Percentiles rank a stretch among this genome's conserved stretches.
These are phyloP conservation scores for Drosophila pseudoananassae DNA, from an alignment of 1,140 invertebrate genomes.

Conservation along the genomic window DNA sequence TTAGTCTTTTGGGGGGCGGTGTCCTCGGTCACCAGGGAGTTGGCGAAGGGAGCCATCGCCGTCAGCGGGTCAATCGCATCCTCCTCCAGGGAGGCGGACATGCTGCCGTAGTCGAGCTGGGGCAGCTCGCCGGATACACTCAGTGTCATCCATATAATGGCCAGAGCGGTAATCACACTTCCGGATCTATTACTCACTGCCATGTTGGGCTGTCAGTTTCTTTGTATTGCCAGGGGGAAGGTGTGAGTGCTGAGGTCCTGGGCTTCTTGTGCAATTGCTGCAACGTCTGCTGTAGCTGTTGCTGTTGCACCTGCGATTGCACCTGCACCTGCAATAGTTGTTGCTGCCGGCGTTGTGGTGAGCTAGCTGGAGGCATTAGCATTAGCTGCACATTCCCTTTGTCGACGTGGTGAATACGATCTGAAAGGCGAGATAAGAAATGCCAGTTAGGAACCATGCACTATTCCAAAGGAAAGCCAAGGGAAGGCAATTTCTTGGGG, in stretches of 20 bases:
- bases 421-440: constrained; percentile 72
- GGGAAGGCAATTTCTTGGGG: constrained; percentile 47
- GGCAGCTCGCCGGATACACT: constrained; percentile 49
- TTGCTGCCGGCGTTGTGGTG: constrained; percentile 35
- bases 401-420: constrained; percentile 61
- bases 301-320: constrained; percentile 42
- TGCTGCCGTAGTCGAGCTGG: constrained; percentile 63
- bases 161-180: constrained; percentile 68
- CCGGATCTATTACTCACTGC: constrained; percentile 69
- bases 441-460: constrained; percentile 17
- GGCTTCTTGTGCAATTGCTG: constrained; percentile 59
- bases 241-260: constrained; percentile 33
- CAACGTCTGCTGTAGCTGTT: constrained; percentile 32
- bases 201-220: constrained; percentile 45
- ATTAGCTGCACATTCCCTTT: constrained; percentile 69
- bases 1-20: constrained; percentile 32
- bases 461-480: constrained; percentile 36
- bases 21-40: constrained; percentile 59
- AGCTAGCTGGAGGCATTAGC: constrained; percentile 57
- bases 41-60: constrained; percentile 52
- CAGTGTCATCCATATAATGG: constrained; percentile 57
- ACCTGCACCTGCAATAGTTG: constrained; percentile 16
- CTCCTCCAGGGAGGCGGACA: constrained; percentile 67
- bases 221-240: constrained; percentile 8
- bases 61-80: constrained; percentile 55